Conservation (phyloP, 2,113 vertebrate species). For the Hippocampus mohnikei region DNA sequence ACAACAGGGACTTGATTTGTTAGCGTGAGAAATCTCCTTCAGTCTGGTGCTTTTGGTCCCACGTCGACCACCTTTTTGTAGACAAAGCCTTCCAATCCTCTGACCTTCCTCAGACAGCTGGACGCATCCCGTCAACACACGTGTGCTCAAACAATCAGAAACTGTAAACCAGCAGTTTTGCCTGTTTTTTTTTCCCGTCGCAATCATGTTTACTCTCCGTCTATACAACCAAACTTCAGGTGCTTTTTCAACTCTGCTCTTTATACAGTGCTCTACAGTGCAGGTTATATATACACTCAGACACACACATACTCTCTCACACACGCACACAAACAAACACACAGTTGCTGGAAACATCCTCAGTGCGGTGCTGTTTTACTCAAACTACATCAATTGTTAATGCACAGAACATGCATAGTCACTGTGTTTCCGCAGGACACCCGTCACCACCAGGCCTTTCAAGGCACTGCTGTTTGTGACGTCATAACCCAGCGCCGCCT, state of each 20-base stretch:
- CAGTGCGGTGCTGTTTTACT: conserved; percentile 22
- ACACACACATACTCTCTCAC: not conserved
- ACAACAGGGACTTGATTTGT: conserved; percentile 1
- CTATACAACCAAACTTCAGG: conserved; percentile 69
- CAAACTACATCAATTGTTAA: conserved; percentile 9
- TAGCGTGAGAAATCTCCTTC: conserved; percentile 32
- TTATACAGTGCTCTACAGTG: conserved; percentile 48
- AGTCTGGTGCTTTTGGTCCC: conserved; percentile 66
- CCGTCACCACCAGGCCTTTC: conserved; percentile 49
- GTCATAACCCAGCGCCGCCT: conserved; percentile 38
- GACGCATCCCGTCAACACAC: conserved; percentile 18
- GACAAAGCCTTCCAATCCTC: conserved; percentile 57
- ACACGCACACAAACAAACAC: conserved; percentile 7
- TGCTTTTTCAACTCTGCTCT: conserved; percentile 65
- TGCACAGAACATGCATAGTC: conserved; percentile 46
- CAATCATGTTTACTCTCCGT: conserved; percentile 56
- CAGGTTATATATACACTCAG: conserved; percentile 43
- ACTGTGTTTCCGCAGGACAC: conserved; percentile 60
- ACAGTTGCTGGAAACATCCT: conserved; percentile 34
- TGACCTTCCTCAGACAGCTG: conserved; percentile 61
- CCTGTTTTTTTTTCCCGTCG: conserved; percentile 11
- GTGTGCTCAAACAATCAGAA: conserved; percentile 25
- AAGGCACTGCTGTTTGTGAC: conserved; percentile 46
- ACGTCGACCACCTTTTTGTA: conserved; percentile 42
- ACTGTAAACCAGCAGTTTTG: conserved; percentile 63